Evolutionary conservation across 2,888 invertebrate genomes (phyloP).

Genomic region (Phlogophora meticulosa): DNA sequence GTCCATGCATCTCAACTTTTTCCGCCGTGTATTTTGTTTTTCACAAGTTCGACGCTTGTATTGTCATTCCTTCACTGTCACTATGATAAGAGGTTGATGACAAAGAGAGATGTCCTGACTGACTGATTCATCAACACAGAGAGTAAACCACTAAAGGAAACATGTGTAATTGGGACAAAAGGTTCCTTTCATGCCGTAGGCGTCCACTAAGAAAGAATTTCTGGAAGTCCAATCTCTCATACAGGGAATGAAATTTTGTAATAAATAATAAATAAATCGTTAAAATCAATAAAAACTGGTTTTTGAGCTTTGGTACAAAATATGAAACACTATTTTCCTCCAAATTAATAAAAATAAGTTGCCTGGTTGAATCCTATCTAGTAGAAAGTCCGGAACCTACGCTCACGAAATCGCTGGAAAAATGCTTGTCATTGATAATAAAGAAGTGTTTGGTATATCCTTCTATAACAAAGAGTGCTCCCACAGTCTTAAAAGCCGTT

Average conservation of each 20-base stretch:
- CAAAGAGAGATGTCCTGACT: neutral
- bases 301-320: neutral
- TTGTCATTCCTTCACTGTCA: slow-evolving; percentile 26
- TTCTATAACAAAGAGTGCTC: slow-evolving; percentile 57
- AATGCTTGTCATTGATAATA: slow-evolving; percentile 13
- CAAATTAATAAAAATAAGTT: too few relatives aligned
- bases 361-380: too few relatives aligned
- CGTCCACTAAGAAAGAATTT: neutral
- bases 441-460: slow-evolving; percentile 32
- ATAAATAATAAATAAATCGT: neutral
- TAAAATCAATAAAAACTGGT: neutral
- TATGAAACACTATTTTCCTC: neutral
- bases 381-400: neutral
- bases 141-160: too few relatives aligned
- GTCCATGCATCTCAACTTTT: slow-evolving; percentile 66
- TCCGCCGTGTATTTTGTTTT: slow-evolving; percentile 18
- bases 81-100: slow-evolving; percentile 3
- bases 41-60: slow-evolving; percentile 7
- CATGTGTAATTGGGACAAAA: neutral
- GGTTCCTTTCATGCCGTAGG: neutral
- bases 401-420: neutral
- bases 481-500: slow-evolving; percentile 67
- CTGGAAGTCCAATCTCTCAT: too few relatives aligned
- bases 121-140: neutral
- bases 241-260: too few relatives aligned